Percentiles rank a stretch among this genome's conserved stretches.
phyloP scores from a whole-genome alignment of 2,888 invertebrate genomes.

The Eurois occulta region DNA sequence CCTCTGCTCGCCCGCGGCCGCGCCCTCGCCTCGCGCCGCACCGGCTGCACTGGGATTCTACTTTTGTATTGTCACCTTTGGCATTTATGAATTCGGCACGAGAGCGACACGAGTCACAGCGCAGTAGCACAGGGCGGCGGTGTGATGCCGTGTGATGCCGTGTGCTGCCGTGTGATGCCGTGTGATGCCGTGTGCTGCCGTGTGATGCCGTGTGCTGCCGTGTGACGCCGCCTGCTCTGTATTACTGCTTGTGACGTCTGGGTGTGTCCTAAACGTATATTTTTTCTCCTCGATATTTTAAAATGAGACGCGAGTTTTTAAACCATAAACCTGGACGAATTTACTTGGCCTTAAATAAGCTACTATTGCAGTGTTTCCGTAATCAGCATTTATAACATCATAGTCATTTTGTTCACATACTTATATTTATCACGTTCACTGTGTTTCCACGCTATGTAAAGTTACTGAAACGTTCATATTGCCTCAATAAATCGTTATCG shows the following conservation, averaged over 20 bases:
- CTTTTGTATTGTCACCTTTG: conserved; percentile 4
- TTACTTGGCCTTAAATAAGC: conserved; percentile 9
- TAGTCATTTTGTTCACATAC: conserved; percentile 5
- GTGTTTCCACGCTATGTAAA: not conserved
- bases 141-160: not conserved
- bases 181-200: not conserved
- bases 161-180: not conserved
- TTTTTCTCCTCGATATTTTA: conserved; percentile 1
- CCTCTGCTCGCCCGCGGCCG: too few relatives aligned
- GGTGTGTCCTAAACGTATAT: not conserved
- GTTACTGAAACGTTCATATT: conserved; percentile 3
- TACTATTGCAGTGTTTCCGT: conserved; percentile 15
- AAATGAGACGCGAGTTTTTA: not conserved
- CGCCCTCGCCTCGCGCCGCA: not conserved
- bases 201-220: not conserved
- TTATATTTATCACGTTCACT: not conserved
- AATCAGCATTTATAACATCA: conserved; percentile 38
- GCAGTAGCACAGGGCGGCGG: not conserved
- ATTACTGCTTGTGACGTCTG: not conserved
- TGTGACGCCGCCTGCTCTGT: not conserved
- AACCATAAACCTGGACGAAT: not conserved
- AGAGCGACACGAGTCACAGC: not conserved
- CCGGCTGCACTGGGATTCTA: not conserved
- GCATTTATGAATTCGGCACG: conserved; percentile 1
- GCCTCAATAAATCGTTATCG: not conserved